Conservation (phyloP, 2,888 invertebrate species). For the Drosophila peninsularis region DNA sequence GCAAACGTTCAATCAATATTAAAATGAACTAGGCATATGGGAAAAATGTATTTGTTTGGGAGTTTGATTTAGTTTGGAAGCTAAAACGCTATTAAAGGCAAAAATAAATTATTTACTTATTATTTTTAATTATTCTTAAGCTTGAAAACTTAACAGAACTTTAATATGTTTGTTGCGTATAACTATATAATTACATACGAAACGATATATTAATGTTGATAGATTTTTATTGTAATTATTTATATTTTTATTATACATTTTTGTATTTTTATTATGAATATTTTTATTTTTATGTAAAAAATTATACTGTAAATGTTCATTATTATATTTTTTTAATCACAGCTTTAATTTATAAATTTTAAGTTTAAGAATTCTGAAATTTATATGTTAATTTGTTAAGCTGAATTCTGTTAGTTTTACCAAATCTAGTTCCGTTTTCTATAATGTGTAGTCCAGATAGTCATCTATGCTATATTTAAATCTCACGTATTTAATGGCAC, state of each 20-base stretch:
- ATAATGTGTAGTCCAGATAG: not conserved
- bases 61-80: no score
- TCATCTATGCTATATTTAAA: not conserved
- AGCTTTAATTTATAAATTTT: not conserved
- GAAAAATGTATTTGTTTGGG: not conserved
- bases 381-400: not conserved
- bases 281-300: not conserved
- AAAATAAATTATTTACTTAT: no score
- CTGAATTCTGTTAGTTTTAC: not conserved
- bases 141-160: no score
- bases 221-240: no score
- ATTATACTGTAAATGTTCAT: no score
- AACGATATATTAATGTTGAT: no score
- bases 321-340: no score
- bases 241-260: no score
- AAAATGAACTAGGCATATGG: not conserved
- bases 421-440: not conserved
- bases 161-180: no score
- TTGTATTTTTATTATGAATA: not conserved
- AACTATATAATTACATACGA: no score
- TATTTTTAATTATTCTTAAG: no score
- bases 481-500: not conserved
- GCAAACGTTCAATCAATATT: not conserved
- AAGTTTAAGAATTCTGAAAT: not conserved
- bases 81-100: no score